These are phyloP conservation scores for Psilopsiagon aymara DNA, from an alignment of 2,113 vertebrate genomes.

Conservation along the genomic window DNA sequence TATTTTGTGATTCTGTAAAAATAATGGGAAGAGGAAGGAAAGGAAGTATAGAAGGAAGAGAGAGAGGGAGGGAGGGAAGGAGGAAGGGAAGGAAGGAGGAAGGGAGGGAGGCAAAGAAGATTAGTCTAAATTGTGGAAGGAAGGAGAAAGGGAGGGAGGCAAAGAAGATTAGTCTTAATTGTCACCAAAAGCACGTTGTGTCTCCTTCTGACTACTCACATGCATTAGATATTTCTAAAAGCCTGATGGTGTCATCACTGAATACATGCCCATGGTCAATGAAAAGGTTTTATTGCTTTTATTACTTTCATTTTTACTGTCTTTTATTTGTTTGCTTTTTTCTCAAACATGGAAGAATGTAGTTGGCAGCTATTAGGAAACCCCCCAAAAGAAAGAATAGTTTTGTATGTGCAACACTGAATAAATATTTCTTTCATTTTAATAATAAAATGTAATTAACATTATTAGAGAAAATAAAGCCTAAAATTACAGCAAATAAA, in stretches of 20 bases:
- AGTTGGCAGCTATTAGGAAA: background rate
- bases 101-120: background rate
- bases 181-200: background rate
- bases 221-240: slow-evolving; percentile 11
- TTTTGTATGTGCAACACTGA: background rate
- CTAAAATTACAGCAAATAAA: background rate
- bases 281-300: background rate
- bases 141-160: accelerated
- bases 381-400: background rate
- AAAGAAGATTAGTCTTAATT: background rate
- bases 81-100: accelerated
- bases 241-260: background rate
- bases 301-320: background rate
- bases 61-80: too few species aligned
- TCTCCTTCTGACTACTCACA: slow-evolving; percentile 11
- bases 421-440: background rate
- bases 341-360: background rate
- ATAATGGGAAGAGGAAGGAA: background rate
- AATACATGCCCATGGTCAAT: background rate
- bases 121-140: background rate
- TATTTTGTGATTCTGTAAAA: background rate
- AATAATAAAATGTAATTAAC: background rate
- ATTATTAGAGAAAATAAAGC: background rate
- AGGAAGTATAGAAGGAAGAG: background rate
- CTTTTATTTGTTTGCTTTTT: background rate